A percentile compares a stretch with the other conserved stretches of the same genome.
Conservation (phyloP, 92 coral and sea anemone species). For the Parazoanthus darwini region DNA sequence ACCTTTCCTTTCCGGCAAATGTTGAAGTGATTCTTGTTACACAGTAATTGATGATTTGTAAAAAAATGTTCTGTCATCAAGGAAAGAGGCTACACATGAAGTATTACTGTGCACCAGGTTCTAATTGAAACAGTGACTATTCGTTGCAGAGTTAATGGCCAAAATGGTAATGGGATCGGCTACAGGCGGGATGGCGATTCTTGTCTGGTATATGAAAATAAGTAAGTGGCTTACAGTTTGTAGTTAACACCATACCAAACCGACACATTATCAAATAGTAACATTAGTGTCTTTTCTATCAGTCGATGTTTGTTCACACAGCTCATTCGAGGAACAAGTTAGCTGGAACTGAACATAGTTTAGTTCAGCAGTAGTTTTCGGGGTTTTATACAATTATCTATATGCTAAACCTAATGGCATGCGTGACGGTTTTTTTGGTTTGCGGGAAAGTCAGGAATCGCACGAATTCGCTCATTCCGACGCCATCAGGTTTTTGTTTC, state of each 20-base stretch:
- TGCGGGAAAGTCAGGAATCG: no score
- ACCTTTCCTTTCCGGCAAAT: no score
- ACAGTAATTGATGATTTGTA: no score
- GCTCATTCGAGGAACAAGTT: neutral
- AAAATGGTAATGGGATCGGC: constrained; percentile 52
- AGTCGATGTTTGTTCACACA: neutral
- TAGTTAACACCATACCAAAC: neutral
- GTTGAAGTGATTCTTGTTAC: no score
- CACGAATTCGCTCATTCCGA: no score
- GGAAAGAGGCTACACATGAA: no score
- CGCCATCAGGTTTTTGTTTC: no score
- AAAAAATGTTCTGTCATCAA: no score
- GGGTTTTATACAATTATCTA: no score
- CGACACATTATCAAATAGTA: neutral
- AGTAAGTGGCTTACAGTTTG: constrained; percentile 43
- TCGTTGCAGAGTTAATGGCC: constrained; percentile 58
- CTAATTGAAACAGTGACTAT: neutral
- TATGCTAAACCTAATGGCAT: no score
- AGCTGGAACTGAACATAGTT: neutral
- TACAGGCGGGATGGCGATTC: constrained; percentile 42
- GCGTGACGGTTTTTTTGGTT: no score
- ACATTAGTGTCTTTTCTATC: neutral
- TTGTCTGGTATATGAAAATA: constrained; percentile 60
- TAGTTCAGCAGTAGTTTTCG: no score
- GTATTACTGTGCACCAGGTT: neutral